Base-by-base conservation (phyloP, 1,140 invertebrate species). In the Atta cephalotes region DNA sequence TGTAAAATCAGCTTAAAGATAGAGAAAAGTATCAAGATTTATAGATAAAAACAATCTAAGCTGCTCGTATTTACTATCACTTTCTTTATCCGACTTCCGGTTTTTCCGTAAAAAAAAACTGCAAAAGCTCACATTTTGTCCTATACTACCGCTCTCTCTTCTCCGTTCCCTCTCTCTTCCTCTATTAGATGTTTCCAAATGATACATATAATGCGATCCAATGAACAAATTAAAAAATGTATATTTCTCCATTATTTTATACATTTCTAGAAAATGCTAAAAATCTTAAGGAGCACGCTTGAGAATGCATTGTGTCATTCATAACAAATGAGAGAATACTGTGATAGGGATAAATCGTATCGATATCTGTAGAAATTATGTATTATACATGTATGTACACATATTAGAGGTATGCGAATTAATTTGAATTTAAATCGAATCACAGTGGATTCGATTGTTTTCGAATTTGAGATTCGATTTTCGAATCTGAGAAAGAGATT, bases 161-260 rank as follows among this genome's bases (percentile, higher is more conserved):
- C 39, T 45, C 7, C 9, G 9, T 10, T 35, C 35, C n/a, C 10
- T 68, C 16, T 25, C n/a, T 0, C 53, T 28, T 14, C 56, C n/a
- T 18, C 21, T 4, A 6, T 0, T 14, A 39, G 10, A 60, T 39
- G 2, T 60, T 35, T 74, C 21, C 25, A 31, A 60, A 60, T 60
- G 35, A 74, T 16, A 12, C 25, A 39, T 6, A 39, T 3, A 39
- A 60, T 21, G n/a, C n/a, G 18, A 12, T 68, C 28, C 62, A 66
- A 39, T 74, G 7, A 39, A n/a, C 2, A 10, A 18, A n/a, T 72
- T 56, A 1, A 18, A 56, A 63, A 78, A n/a, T 72, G 0, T 78
- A 25, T 78, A 45, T 78, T 63, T 7, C 31, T 63, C 35, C 14
- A 4, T 74, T 78, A 18, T 78, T 63, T 63, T 78, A 45, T 60